phyloP scores from a whole-genome alignment of 2,797 vertebrate genomes.

The Mus spretus region DNA sequence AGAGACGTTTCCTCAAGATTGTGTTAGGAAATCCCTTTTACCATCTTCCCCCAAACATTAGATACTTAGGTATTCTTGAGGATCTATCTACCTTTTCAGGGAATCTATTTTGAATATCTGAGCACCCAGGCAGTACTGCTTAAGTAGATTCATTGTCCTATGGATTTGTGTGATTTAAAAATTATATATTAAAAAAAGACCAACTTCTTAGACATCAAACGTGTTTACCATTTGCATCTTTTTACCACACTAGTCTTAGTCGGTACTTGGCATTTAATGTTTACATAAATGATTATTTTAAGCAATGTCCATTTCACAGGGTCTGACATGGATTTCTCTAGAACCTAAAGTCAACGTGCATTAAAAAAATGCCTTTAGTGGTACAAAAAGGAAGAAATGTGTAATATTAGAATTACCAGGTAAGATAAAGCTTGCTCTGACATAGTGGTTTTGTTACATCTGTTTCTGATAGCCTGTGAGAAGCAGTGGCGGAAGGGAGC shows the following conservation, averaged over 20 bases:
- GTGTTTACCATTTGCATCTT: neutral
- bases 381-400: neutral
- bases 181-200: neutral
- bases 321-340: constrained; percentile 8
- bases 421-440: neutral
- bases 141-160: neutral
- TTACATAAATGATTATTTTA: constrained; percentile 44
- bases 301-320: neutral
- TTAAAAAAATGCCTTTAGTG: neutral
- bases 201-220: neutral
- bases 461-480: neutral
- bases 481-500: neutral
- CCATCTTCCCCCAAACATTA: neutral
- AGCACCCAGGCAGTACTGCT: neutral
- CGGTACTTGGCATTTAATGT: constrained; percentile 36
- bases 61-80: neutral
- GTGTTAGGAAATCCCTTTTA: constrained; percentile 23
- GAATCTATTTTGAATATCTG: constrained; percentile 47
- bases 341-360: neutral
- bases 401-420: neutral
- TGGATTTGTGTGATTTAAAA: constrained; percentile 12
- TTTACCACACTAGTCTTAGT: neutral
- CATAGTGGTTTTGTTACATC: neutral
- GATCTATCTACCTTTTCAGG: neutral
- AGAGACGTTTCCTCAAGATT: neutral